Percentiles rank a stretch among this genome's conserved stretches.
These are phyloP conservation scores for Triplophysa dalaica DNA, from an alignment of 2,113 vertebrate species.

Conservation along the genomic window DNA sequence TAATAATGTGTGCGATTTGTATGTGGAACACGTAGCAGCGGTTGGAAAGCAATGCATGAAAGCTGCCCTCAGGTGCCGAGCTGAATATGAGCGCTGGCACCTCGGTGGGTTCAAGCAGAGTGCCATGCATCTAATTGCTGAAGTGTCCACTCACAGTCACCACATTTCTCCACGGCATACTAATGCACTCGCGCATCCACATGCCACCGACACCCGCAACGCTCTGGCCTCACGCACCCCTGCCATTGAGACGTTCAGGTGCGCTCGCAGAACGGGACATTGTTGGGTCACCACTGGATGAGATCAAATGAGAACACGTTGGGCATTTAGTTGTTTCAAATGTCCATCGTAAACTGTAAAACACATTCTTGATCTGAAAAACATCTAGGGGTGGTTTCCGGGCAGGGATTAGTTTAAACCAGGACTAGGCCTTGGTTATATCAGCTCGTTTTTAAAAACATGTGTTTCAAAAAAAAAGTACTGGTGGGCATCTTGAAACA, in stretches of 20 bases:
- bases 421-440: too few relatives aligned
- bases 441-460: too few relatives aligned
- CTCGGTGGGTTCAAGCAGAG: constrained; percentile 55
- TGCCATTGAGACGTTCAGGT: not conserved
- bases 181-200: constrained; percentile 21
- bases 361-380: too few relatives aligned
- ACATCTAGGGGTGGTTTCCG: too few relatives aligned
- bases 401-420: too few relatives aligned
- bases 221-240: not conserved
- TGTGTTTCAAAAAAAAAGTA: too few relatives aligned
- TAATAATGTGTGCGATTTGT: constrained; percentile 41
- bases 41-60: constrained; percentile 50
- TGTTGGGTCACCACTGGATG: not conserved
- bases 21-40: constrained; percentile 47
- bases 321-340: too few relatives aligned
- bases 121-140: constrained; percentile 53
- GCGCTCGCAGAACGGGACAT: not conserved
- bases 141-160: constrained; percentile 47
- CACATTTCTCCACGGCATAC: constrained; percentile 19
- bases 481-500: too few relatives aligned
- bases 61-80: constrained; percentile 51
- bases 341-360: too few relatives aligned
- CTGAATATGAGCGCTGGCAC: constrained; percentile 48
- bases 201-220: not conserved
- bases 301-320: too few relatives aligned